A percentile compares a stretch with the other conserved stretches of the same genome.
Conservation (phyloP, 2,113 vertebrate genomes). For the Zosterops pallidus region DNA sequence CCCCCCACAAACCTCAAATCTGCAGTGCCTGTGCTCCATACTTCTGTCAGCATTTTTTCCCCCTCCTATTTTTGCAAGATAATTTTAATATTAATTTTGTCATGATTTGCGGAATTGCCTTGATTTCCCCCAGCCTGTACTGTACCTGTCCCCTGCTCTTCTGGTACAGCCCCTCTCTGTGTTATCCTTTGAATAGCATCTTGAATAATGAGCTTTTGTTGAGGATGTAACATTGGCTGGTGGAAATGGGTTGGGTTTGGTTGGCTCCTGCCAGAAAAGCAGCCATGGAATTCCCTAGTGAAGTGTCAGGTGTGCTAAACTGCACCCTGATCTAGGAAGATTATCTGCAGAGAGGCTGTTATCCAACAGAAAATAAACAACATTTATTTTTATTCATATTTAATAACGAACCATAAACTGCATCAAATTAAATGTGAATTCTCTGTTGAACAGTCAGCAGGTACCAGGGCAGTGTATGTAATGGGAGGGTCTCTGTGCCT, state of each 20-base stretch:
- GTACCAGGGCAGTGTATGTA: neutral
- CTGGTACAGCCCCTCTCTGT: neutral
- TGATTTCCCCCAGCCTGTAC: neutral
- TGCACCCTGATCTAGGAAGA: neutral
- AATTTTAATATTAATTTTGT: neutral
- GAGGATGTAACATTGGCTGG: neutral
- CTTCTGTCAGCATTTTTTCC: neutral
- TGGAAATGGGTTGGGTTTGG: neutral
- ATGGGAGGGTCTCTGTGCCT: neutral
- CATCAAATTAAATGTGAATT: neutral
- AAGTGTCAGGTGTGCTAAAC: neutral
- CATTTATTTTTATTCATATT: neutral
- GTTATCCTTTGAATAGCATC: fast-evolving
- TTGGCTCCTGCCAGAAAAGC: neutral
- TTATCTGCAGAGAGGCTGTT: neutral
- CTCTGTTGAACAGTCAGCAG: neutral
- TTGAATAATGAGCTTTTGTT: neutral
- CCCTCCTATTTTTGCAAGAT: neutral
- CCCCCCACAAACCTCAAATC: neutral
- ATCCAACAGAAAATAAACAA: neutral
- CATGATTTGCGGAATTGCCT: neutral
- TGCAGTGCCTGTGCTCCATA: neutral
- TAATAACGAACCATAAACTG: neutral
- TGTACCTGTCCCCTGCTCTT: neutral
- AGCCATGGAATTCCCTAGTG: neutral